A percentile compares a stretch with the other conserved stretches of the same genome.
Conservation (phyloP, 2,113 vertebrate genomes). For the Gavialis gangeticus region DNA sequence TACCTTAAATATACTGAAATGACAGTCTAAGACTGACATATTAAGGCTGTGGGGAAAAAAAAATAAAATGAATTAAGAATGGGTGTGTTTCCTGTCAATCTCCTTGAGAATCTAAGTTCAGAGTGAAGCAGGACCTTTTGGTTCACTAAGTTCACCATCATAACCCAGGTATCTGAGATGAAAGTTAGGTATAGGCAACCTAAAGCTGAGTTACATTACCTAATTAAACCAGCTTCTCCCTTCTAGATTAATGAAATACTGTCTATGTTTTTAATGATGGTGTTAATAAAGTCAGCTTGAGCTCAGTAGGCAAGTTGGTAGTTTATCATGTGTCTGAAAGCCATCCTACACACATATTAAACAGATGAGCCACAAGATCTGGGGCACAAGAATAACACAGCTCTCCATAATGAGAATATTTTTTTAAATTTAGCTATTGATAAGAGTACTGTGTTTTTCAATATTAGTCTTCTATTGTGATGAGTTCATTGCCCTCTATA, state of each 20-base stretch:
- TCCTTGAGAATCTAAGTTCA: fast-evolving
- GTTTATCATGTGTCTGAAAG: slow-evolving; percentile 53
- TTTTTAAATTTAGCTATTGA: slow-evolving; percentile 51
- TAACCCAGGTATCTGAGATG: neutral
- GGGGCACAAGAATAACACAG: neutral
- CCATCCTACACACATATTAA: slow-evolving; percentile 35
- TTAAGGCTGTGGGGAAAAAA: too few relatives aligned
- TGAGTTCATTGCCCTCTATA: slow-evolving; percentile 27
- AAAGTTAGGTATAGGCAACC: neutral
- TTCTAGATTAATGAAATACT: slow-evolving; percentile 47
- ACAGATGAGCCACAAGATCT: slow-evolving; percentile 36
- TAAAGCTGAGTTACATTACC: neutral
- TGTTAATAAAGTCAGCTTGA: slow-evolving; percentile 48
- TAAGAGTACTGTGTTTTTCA: slow-evolving; percentile 48
- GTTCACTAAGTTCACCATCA: fast-evolving
- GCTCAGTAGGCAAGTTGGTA: slow-evolving; percentile 17
- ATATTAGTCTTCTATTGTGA: slow-evolving; percentile 49
- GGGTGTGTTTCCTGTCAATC: neutral
- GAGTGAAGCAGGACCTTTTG: too few relatives aligned
- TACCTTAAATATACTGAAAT: neutral
- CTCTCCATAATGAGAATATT: slow-evolving; percentile 36
- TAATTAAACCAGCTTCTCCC: slow-evolving; percentile 43
- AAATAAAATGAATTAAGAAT: neutral
- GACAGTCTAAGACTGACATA: too few relatives aligned
- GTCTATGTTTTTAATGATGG: slow-evolving; percentile 45